Evolutionary conservation across 2,113 vertebrate species (phyloP), one percentile per base, ranked within the genome.

Genomic region (Notiomystis cincta): DNA sequence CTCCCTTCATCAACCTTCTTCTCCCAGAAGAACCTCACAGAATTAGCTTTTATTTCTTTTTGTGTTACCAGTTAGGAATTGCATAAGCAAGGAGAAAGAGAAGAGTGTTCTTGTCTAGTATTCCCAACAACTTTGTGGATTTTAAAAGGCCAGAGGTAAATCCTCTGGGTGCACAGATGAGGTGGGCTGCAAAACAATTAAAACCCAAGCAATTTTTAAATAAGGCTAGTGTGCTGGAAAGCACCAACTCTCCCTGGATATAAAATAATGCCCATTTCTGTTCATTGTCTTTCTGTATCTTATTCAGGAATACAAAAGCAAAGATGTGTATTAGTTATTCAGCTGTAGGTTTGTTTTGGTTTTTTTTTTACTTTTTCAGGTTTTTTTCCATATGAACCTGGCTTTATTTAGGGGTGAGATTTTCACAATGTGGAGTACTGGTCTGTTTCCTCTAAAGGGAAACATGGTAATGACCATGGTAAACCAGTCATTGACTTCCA

Each of bases 141-240:
- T 93, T 94, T 62, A 93, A 82, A 93, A 87, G 50, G 66, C 22
- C 51, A 91, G 56, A 75, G 64, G 53, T 87, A 95, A 93, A 44
- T 16, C 69, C 89, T 96, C 48, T 75, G 77, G 40, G 66, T 93
- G 82, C 48, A 79, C 70, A 91, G 90, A 96, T 8, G n/a, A 86
- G 70, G 51, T 93, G 38, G 50, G 79, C 56, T 87, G 69, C 9
- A 45, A 83, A 37, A 54, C n/a, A 72, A 66, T 24, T 76, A 12
- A 80, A 73, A 93, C 30, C 15, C 24, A 72, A 89, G 35, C 17
- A 91, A 64, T 77, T 87, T 20, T 65, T 35, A 95, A 94, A 92
- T 76, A 61, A 89, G 23, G 38, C 44, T 40, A 58, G 20, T 27
- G 47, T 81, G 35, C 40, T 96, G 8, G 66, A 94, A 90, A 54